Conservation (phyloP, 1,140 invertebrate species). For the Caenorhabditis remanei region DNA sequence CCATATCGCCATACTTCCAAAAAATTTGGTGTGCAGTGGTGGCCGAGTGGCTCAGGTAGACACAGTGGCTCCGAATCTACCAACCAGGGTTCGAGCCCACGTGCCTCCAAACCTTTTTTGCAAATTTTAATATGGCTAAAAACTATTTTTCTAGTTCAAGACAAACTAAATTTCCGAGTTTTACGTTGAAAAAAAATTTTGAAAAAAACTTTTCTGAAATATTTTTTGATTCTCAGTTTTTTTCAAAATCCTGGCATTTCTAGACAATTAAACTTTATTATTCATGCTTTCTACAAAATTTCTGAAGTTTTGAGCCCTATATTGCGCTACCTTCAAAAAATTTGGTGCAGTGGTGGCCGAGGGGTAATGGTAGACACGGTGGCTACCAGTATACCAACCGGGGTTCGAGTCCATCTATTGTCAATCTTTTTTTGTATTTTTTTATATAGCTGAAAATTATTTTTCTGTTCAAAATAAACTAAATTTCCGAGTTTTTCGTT, state of each 20-base stretch:
- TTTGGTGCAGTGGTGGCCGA: not conserved
- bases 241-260: not conserved
- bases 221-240: no score
- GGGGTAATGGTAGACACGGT: not conserved
- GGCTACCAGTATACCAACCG: not conserved
- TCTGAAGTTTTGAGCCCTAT: not conserved
- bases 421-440: not conserved
- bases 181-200: no score
- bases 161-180: constrained; percentile 93
- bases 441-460: no score
- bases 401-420: not conserved
- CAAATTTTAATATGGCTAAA: not conserved
- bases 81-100: not conserved
- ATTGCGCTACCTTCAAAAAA: not conserved
- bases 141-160: constrained; percentile 76
- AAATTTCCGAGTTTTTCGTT: no score
- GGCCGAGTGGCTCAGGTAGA: not conserved
- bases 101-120: not conserved
- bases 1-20: not conserved
- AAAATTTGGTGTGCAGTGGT: not conserved
- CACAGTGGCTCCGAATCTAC: not conserved
- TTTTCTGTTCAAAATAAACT: no score
- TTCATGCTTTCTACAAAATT: no score
- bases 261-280: not conserved
- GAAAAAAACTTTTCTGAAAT: no score